These are phyloP conservation scores for Neoaliturus tenellus DNA, from an alignment of 2,888 invertebrate species.

Conservation along the genomic window DNA sequence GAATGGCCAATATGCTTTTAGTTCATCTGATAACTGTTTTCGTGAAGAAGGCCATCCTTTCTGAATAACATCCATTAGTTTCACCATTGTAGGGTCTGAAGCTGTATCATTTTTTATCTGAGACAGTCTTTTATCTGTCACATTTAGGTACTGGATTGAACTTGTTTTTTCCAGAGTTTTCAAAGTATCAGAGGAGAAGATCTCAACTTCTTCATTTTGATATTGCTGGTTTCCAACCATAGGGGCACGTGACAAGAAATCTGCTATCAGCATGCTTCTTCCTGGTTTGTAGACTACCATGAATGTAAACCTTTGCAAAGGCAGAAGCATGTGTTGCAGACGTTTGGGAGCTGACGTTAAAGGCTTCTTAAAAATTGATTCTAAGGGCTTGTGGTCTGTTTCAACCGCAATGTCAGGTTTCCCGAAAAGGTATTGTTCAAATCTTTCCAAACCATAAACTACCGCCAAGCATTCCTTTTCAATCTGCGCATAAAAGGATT, in stretches of 20 bases:
- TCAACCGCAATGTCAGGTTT: constrained; percentile 63
- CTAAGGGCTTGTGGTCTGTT: constrained; percentile 69
- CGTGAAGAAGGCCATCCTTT: too few relatives aligned
- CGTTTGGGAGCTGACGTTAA: constrained; percentile 53
- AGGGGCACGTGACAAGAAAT: neutral
- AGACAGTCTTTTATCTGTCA: neutral
- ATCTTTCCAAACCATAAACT: constrained; percentile 68
- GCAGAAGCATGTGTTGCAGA: constrained; percentile 55
- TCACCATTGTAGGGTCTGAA: neutral
- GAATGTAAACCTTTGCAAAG: constrained; percentile 30
- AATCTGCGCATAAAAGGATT: too few relatives aligned
- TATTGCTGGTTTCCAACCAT: neutral
- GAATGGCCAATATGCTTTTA: too few relatives aligned
- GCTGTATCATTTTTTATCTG: neutral
- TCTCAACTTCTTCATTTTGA: neutral
- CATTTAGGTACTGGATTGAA: neutral
- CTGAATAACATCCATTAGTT: too few relatives aligned
- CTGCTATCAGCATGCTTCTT: neutral
- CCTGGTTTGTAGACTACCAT: constrained; percentile 36
- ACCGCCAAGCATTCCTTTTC: too few relatives aligned
- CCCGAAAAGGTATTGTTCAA: constrained; percentile 69
- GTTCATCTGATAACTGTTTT: too few relatives aligned
- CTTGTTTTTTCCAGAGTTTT: too few relatives aligned
- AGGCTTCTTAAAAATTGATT: constrained; percentile 64
- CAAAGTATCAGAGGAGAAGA: too few relatives aligned